These are phyloP conservation scores for Heliocidaris erythrogramma DNA, from an alignment of 35 echinoderm and acorn worm genomes.

Conservation along the genomic window DNA sequence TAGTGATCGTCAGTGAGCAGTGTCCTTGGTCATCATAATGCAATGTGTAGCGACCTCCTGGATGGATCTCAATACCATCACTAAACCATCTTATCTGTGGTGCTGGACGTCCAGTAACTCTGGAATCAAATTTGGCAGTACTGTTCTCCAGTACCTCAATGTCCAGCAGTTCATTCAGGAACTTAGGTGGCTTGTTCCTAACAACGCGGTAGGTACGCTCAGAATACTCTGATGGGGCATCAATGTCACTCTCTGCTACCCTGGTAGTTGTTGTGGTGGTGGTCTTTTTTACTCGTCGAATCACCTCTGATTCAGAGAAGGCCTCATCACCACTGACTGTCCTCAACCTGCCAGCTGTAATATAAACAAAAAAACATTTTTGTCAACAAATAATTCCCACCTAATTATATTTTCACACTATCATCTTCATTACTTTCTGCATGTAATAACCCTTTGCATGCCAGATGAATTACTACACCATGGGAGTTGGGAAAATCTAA, in stretches of 20 bases:
- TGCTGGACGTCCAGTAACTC: constrained; percentile 79
- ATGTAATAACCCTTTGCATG: too few relatives aligned
- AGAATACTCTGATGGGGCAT: constrained; percentile 79
- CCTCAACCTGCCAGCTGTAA: constrained; percentile 54
- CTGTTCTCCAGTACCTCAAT: constrained; percentile 93
- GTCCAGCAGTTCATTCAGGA: constrained; percentile 94
- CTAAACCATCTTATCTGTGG: constrained; percentile 85
- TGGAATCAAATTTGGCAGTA: constrained; percentile 91
- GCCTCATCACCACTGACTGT: constrained; percentile 60
- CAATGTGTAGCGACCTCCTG: constrained; percentile 84
- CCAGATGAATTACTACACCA: too few relatives aligned
- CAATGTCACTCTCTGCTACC: constrained; percentile 75
- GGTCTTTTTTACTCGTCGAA: constrained; percentile 77
- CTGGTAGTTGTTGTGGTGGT: constrained; percentile 88
- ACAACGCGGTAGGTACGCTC: constrained; percentile 65
- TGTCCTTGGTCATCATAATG: constrained; percentile 95
- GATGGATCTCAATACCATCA: constrained; percentile 91
- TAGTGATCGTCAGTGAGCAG: constrained; percentile 90
- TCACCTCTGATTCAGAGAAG: constrained; percentile 70
- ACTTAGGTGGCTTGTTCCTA: constrained; percentile 68
- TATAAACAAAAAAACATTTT: background rate
- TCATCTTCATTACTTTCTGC: too few relatives aligned
- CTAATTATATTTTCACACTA: too few relatives aligned
- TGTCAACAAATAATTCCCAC: too few relatives aligned
- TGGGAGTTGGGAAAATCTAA: too few relatives aligned